Percentiles rank a stretch among this genome's conserved stretches.
phyloP scores from a whole-genome alignment of 2,797 vertebrate genomes.

The Alectoris magna region DNA sequence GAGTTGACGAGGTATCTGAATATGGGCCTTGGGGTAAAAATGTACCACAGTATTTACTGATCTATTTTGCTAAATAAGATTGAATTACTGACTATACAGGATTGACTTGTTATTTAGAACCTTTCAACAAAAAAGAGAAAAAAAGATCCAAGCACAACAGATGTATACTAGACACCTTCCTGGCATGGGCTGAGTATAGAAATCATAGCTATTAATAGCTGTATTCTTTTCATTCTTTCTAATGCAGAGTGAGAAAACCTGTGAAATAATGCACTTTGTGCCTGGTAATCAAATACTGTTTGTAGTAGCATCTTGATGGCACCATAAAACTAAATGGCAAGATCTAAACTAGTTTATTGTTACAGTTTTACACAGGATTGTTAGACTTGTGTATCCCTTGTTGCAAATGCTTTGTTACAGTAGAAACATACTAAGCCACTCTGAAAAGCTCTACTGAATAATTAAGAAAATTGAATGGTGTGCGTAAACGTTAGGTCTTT shows the following conservation, averaged over 20 bases:
- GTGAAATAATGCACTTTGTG: not conserved
- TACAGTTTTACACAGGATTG: not conserved
- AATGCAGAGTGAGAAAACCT: not conserved
- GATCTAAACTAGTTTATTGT: not conserved
- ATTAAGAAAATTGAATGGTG: not conserved
- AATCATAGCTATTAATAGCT: not conserved
- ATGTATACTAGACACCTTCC: not conserved
- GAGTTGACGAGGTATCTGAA: not conserved
- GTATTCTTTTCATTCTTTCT: not conserved
- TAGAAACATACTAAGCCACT: not conserved
- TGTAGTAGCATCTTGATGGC: not conserved
- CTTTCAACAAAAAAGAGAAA: not conserved
- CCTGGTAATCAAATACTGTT: not conserved
- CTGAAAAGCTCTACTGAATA: not conserved
- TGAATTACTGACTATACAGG: not conserved
- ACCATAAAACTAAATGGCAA: not conserved
- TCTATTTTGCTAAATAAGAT: not conserved
- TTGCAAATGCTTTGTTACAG: not conserved
- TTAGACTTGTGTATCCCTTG: not conserved
- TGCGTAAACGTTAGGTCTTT: not conserved
- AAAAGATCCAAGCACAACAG: not conserved
- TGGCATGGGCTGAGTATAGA: not conserved
- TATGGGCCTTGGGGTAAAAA: not conserved
- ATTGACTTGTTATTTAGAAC: not conserved
- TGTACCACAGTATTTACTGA: not conserved